Evolutionary conservation across 2,113 vertebrate species (phyloP), one percentile per base, ranked within the genome.

Genomic region (Lanius collurio): DNA sequence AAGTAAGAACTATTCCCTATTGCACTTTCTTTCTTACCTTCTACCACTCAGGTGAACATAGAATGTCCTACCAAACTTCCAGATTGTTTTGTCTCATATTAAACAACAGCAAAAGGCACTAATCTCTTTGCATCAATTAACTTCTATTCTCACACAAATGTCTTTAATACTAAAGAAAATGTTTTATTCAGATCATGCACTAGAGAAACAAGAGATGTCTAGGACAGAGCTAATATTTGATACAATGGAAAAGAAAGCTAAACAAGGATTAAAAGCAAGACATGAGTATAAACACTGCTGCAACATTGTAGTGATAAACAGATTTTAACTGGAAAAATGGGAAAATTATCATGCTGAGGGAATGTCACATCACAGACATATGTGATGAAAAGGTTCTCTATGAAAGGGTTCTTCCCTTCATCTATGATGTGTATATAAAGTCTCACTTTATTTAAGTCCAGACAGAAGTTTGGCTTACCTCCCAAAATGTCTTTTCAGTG

Each of bases 391-490:
- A 18, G 4, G 8, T 8, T 83, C 9, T 73, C 21, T 84, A 33
- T 3, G 47, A 13, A 63, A 52, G 18, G 2, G 10, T 9, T 84
- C 8, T 74, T 31, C 67, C 28, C 33, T 65, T 9, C 55, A 30
- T 18, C 15, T 11, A 44, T 23, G 30, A 42, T 19, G 20, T 21
- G 10, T 46, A 46, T 46, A 46, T 46, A 46, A 46, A 56, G 13
- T 31, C 18, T 67, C 37, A 74, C 14, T 44, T 55, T 52, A 24
- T 44, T 28, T 19, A 67, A 30, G 18, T 15, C 21, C 59, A 90
- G 19, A n/a, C 6, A 70, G 39, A 91, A 87, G n/a, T 35, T 11
- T 13, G 67, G 47, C 95, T 97, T 98, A 99, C 99, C 99, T 99
- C 96, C 95, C 96, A 91, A 98, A 98, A 79, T 97, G 92, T 77